Evolutionary conservation across 2,113 vertebrate genomes (phyloP), one percentile per base, ranked within the genome.

Genomic region (Hydrochoerus hydrochaeris): DNA sequence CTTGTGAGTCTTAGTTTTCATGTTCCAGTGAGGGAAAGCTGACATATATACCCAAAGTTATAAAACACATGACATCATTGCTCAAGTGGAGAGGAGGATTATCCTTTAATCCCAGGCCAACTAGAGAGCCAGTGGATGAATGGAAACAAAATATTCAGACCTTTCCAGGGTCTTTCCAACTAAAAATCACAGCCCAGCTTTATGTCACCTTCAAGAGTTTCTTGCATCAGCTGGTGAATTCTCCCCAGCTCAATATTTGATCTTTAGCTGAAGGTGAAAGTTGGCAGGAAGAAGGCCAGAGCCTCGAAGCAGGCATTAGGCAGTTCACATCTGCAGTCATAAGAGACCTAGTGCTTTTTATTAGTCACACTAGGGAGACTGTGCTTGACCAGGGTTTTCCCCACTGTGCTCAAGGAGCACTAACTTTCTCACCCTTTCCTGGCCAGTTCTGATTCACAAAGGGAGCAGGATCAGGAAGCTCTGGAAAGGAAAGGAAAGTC

Each of bases 281-380:
- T 44, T 28, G 30, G 69, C 6, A 41, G 73, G 73, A 41, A 19
- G 24, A 91, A 30, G 28, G 32, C 30, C 10, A 32, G 12, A 11
- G 35, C 9, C 75, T 16, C 9, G 9, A 54, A 57, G 26, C 77
- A 82, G 46, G 44, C 63, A 73, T n/a, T 7, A 16, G 0, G 19
- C n/a, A 49, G 44, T 5, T 28, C 11, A 22, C n/a, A 19, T 32
- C n/a, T n/a, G 52, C 7, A 32, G 17, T 41, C 1, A 10, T 75
- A 4, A 8, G 17, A 75, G 17, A 75, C 38, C 52, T 44, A 69
- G 86, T 10, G 17, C 26, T 2, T 20, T 16, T 1, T 0, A 1
- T 3, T 41, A 52, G 11, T 30, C 35, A 10, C 9, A 19, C 9
- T 1, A 3, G 11, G 26, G 67, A 57, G 26, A 19, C 6, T 0